Evolutionary conservation across 2,888 invertebrate species (phyloP).

Genomic region (Digitonthophagus gazella): DNA sequence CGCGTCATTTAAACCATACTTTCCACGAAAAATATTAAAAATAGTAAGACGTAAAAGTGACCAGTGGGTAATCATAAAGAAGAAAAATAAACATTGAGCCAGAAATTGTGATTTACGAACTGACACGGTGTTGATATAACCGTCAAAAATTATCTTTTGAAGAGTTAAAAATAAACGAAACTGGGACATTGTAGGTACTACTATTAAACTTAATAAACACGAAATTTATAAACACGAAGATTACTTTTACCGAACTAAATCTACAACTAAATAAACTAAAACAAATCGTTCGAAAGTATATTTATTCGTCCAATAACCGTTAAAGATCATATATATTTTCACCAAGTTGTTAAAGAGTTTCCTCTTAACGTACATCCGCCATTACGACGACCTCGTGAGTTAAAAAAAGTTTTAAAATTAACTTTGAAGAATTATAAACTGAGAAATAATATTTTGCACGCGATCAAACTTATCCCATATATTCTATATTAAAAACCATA

Average conservation of each 20-base stretch:
- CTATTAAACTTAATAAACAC: too few species aligned
- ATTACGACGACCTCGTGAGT: not conserved
- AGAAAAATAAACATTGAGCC: not conserved
- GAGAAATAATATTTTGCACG: not conserved
- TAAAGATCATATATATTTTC: not conserved
- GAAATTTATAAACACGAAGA: too few species aligned
- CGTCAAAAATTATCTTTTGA: not conserved
- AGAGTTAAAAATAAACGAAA: not conserved
- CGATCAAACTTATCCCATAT: not conserved
- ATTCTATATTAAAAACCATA: not conserved
- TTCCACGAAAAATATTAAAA: not conserved
- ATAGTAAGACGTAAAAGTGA: not conserved
- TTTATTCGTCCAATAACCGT: not conserved
- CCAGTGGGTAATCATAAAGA: not conserved
- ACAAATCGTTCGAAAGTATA: not conserved
- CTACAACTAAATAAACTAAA: too few species aligned
- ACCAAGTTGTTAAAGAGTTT: not conserved
- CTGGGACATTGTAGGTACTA: not conserved
- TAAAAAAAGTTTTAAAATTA: not conserved
- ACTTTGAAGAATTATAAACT: not conserved
- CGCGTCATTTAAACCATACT: not conserved
- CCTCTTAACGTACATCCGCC: not conserved
- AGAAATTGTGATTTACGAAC: not conserved
- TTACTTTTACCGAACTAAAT: too few species aligned
- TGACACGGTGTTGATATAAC: not conserved